phyloP scores from a whole-genome alignment of 2,888 invertebrate species.

The Stramonita haemastoma region DNA sequence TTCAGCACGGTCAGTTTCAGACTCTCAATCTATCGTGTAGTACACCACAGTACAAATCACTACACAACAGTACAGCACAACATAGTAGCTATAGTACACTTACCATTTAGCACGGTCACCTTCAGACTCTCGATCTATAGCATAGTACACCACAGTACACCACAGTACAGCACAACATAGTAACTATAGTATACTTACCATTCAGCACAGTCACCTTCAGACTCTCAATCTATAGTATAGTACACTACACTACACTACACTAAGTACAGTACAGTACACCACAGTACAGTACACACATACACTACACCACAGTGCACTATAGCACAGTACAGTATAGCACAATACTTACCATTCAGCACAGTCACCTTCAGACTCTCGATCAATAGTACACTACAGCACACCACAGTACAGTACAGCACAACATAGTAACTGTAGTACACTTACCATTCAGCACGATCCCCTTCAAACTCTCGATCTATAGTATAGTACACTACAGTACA shows the following conservation, averaged over 20 bases:
- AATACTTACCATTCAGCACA: constrained; percentile 53
- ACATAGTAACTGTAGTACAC: background rate
- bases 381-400: background rate
- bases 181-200: constrained; percentile 47
- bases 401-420: background rate
- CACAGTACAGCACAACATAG: background rate
- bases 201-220: constrained; percentile 55
- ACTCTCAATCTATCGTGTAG: background rate
- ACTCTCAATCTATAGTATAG: constrained; percentile 50
- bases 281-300: background rate
- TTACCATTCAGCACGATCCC: constrained; percentile 57
- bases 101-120: constrained; percentile 57
- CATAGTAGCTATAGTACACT: background rate
- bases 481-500: background rate
- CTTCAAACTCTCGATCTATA: constrained; percentile 53
- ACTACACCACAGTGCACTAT: background rate
- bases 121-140: constrained; percentile 49
- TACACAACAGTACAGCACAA: background rate
- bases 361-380: constrained; percentile 55
- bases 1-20: background rate
- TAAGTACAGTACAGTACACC: no score
- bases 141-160: background rate
- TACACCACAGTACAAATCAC: background rate
- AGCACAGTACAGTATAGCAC: background rate
- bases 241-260: background rate